Base-by-base conservation (phyloP, 1,140 invertebrate genomes). In the Bombus fervidus region DNA sequence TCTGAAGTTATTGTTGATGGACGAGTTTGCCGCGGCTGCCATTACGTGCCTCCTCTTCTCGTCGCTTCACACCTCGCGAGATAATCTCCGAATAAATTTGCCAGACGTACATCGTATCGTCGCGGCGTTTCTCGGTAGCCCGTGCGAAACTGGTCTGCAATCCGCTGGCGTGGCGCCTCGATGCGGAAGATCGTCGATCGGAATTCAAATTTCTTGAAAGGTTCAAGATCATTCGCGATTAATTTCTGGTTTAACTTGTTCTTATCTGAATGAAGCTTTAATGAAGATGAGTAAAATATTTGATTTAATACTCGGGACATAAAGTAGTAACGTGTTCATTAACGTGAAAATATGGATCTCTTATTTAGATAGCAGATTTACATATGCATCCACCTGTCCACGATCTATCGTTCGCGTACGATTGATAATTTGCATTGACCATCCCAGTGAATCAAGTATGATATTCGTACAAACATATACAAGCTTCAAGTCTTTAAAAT, bases 41-140 rank as follows among this genome's bases (percentile, higher is more conserved):
- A 66, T 81, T 86, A 39, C 34, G 18, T 34, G 72, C 18, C 34
- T 69, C 37, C 53, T 86, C 41, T 39, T 12, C 34, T 3, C 25
- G 53, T 80, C 74, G 62, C 31, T 80, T 75, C 73, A 31, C 57
- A 80, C 53, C 37, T 85, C 31, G 31, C 10, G 31, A 34, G 31
- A 73, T 62, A 73, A 72, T 73, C 69, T 47, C 31, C 68, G 87
- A 83, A 89, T 80, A 86, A 80, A 86, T 83, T 86, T 76, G 15
- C 9, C 31, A 28, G 13, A 57, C 66, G 39, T 22, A 28, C 0
- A 13, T 62, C 75, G 59, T 69, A 75, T 74, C 71, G 57, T 79
- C 77, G 59, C 28, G 15, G 4, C 0, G 41, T 76, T 89, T 83
- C 87, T 83, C 87, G 72, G 75, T 78, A 22, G 66, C 53, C 57